These are phyloP conservation scores for Sericinus montela DNA, from an alignment of 2,888 invertebrate genomes.

Conservation along the genomic window DNA sequence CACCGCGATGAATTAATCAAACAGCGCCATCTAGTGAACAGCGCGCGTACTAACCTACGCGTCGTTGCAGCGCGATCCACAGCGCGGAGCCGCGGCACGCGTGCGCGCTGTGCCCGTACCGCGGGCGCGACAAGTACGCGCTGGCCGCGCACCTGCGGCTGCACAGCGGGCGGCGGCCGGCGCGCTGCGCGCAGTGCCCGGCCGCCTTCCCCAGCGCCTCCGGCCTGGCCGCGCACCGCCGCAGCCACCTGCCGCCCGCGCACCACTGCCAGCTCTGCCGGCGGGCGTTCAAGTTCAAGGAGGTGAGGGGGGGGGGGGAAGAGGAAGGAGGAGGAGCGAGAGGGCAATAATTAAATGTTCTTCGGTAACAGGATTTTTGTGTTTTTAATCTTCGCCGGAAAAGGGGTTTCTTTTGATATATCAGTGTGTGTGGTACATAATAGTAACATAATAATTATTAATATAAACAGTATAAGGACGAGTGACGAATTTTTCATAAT, in stretches of 20 bases:
- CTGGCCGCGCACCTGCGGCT: conserved; percentile 36
- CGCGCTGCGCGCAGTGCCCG: conserved; percentile 31
- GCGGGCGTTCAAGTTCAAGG: conserved; percentile 32
- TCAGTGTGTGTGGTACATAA: too few species aligned
- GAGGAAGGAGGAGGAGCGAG: too few species aligned
- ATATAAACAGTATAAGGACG: too few species aligned
- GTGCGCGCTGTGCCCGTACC: conserved; percentile 33
- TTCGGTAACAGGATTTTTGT: too few species aligned
- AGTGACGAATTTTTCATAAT: too few species aligned
- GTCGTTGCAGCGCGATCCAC: conserved; percentile 31
- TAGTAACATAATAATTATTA: too few species aligned
- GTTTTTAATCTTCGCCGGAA: too few species aligned
- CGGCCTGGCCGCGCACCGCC: conserved; percentile 35
- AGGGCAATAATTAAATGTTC: too few species aligned
- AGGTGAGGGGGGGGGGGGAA: conserved; percentile 19
- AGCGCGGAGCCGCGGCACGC: conserved; percentile 26
- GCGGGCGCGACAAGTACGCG: conserved; percentile 32
- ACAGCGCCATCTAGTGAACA: too few species aligned
- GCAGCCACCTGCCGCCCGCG: conserved; percentile 34
- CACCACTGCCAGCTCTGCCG: conserved; percentile 34
- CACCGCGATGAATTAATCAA: too few species aligned
- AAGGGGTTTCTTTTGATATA: too few species aligned
- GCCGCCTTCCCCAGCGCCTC: conserved; percentile 34
- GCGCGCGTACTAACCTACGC: too few species aligned
- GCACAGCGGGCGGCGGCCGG: conserved; percentile 33